Evolutionary conservation across 2,113 vertebrate species (phyloP).

Genomic region (Corythornis madagascariensis): DNA sequence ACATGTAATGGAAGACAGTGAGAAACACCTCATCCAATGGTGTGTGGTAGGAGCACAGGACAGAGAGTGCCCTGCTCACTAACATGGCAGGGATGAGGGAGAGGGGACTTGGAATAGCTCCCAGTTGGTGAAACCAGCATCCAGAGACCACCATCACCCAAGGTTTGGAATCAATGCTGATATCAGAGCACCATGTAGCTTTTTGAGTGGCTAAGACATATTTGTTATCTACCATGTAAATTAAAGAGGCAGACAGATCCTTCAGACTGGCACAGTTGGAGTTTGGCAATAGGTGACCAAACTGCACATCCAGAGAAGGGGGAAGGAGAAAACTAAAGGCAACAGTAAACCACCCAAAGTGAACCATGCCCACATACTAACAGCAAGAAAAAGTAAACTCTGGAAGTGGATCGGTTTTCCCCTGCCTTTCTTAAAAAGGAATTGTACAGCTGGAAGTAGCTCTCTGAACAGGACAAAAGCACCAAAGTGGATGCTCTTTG

Average conservation of each 20-base stretch:
- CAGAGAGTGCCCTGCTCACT: too few relatives aligned
- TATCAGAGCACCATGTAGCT: background rate
- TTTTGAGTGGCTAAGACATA: background rate
- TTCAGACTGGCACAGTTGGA: background rate
- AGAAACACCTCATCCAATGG: background rate
- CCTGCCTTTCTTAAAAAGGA: background rate
- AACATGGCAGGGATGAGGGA: background rate
- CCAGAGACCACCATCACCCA: background rate
- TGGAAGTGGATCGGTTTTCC: background rate
- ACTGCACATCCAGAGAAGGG: background rate
- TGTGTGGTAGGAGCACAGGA: background rate
- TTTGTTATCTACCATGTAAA: background rate
- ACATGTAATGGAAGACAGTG: background rate
- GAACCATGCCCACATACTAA: background rate
- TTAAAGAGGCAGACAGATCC: background rate
- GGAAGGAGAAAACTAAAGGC: background rate
- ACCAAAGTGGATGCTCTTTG: background rate
- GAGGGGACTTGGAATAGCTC: background rate
- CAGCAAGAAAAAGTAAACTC: background rate
- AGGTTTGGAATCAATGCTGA: background rate
- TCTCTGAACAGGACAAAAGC: background rate
- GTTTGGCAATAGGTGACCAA: background rate
- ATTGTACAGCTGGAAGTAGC: background rate
- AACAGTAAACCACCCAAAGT: background rate
- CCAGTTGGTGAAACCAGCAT: background rate